These are phyloP conservation scores for Lacerta viridis DNA, from an alignment of 2,797 vertebrate species.

Conservation along the genomic window DNA sequence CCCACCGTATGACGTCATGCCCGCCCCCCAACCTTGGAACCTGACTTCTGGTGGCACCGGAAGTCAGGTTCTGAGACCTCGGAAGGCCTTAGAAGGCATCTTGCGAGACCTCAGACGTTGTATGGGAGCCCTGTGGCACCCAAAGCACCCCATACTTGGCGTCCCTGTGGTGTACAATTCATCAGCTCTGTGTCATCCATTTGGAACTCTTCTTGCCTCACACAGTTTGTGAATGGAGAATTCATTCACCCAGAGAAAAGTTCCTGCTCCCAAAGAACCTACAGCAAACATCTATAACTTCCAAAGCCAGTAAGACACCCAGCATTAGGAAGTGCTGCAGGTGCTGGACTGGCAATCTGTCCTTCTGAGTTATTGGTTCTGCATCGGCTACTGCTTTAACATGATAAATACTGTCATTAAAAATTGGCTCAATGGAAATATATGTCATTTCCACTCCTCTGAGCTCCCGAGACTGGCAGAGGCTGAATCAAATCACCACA, in stretches of 20 bases:
- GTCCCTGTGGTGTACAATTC: neutral
- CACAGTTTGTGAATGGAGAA: neutral
- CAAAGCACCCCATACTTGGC: no score
- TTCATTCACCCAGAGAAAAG: neutral
- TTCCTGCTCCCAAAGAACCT: neutral
- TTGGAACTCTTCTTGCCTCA: neutral
- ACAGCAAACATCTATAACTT: slow-evolving; percentile 14
- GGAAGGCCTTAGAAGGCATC: no score
- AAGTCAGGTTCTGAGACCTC: no score
- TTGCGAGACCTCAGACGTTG: no score
- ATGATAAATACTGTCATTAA: slow-evolving; percentile 37
- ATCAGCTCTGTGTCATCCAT: slow-evolving; percentile 8
- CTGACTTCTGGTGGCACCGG: no score
- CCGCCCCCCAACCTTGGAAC: no score
- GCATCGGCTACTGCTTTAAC: slow-evolving; percentile 27
- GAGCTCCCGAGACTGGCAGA: slow-evolving; percentile 13
- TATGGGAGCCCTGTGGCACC: no score
- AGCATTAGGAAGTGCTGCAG: neutral
- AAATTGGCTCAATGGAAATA: slow-evolving; percentile 40
- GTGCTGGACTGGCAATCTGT: neutral
- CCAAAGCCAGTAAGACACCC: neutral
- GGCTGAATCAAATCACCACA: slow-evolving; percentile 11
- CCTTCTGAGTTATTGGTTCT: slow-evolving; percentile 25
- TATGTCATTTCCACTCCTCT: slow-evolving; percentile 14
- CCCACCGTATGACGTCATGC: no score